A percentile compares a stretch with the other conserved stretches of the same genome.
phyloP scores from a whole-genome alignment of 2,888 invertebrate genomes.

The Drosophila putrida region DNA sequence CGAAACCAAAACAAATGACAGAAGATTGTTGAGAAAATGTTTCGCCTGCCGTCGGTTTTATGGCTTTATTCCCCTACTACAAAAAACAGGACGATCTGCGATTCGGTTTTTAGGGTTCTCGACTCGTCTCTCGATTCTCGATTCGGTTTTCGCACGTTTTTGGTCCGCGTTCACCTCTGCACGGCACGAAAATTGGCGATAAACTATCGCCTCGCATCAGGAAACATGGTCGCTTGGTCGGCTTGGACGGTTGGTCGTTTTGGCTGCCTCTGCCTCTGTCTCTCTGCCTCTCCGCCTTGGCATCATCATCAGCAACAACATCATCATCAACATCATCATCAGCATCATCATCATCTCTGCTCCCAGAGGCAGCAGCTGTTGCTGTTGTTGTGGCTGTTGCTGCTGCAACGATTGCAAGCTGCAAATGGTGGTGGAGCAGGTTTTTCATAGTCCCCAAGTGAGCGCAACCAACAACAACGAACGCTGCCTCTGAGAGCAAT shows the following conservation, averaged over 20 bases:
- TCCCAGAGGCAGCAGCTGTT: slow-evolving; percentile 35
- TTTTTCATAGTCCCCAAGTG: slow-evolving; percentile 63
- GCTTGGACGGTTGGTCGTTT: slow-evolving; percentile 62
- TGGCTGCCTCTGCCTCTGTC: slow-evolving; percentile 23
- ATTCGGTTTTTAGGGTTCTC: not conserved
- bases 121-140: slow-evolving; percentile 1
- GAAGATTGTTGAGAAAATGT: slow-evolving; percentile 7
- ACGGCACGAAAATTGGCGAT: slow-evolving; percentile 86
- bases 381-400: slow-evolving; percentile 36
- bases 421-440: slow-evolving; percentile 80
- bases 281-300: slow-evolving; percentile 10
- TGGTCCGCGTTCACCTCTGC: slow-evolving; percentile 85
- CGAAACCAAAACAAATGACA: slow-evolving; percentile 31
- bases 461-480: slow-evolving; percentile 55
- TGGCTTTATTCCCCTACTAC: not conserved
- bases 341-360: slow-evolving; percentile 37
- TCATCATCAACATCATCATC: slow-evolving; percentile 18
- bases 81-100: slow-evolving; percentile 5
- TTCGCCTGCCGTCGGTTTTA: slow-evolving; percentile 20
- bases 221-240: slow-evolving; percentile 83
- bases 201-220: slow-evolving; percentile 86
- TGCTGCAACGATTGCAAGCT: slow-evolving; percentile 63
- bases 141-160: slow-evolving; percentile 70
- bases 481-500: slow-evolving; percentile 63
- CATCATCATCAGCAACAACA: slow-evolving; percentile 30